These are phyloP conservation scores for Cheilosia vernalis DNA, from an alignment of 2,888 invertebrate species.

Conservation along the genomic window DNA sequence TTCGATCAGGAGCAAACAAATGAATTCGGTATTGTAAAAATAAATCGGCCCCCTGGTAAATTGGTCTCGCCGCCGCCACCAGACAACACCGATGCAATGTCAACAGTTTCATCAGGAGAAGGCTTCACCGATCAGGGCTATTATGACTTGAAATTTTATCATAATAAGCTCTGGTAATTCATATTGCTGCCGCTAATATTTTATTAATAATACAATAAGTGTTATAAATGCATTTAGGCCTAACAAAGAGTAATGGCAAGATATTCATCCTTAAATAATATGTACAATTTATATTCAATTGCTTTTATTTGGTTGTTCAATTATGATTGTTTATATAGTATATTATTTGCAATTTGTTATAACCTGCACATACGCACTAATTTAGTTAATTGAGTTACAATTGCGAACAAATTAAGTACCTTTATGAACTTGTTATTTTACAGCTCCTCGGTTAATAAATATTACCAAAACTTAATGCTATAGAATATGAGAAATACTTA, in stretches of 20 bases:
- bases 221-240: slow-evolving; percentile 53
- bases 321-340: slow-evolving; percentile 37
- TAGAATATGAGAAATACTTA: slow-evolving; percentile 39
- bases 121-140: slow-evolving; percentile 87
- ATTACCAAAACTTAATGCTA: slow-evolving; percentile 60
- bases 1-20: slow-evolving; percentile 82
- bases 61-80: slow-evolving; percentile 77
- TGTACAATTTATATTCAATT: slow-evolving; percentile 18
- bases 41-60: slow-evolving; percentile 80
- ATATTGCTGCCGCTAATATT: neutral
- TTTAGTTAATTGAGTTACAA: slow-evolving; percentile 46
- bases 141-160: slow-evolving; percentile 91
- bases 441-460: slow-evolving; percentile 68
- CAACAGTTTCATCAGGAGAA: slow-evolving; percentile 80
- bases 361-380: slow-evolving; percentile 59
- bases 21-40: slow-evolving; percentile 82
- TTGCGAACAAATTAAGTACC: slow-evolving; percentile 25
- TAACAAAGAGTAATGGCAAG: slow-evolving; percentile 34
- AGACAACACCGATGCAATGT: slow-evolving; percentile 81
- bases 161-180: slow-evolving; percentile 89
- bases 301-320: slow-evolving; percentile 46
- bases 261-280: slow-evolving; percentile 26
- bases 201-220: slow-evolving; percentile 4
- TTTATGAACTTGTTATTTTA: slow-evolving; percentile 58
- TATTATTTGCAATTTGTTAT: slow-evolving; percentile 71